These are phyloP conservation scores for Laticauda laticaudata DNA, from an alignment of 2,113 vertebrate species.

Conservation along the genomic window DNA sequence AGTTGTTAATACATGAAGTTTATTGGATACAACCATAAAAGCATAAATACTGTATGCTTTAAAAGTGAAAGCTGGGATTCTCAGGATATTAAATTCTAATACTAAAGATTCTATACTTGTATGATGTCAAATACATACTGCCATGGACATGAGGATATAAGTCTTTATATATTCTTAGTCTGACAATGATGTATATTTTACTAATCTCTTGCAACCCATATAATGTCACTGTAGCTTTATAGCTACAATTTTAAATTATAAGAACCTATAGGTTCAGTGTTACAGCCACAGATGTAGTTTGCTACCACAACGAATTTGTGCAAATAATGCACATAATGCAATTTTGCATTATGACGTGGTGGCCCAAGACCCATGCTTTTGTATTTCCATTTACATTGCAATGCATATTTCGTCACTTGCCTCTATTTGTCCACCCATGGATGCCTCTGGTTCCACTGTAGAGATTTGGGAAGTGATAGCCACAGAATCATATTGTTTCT, in stretches of 20 bases:
- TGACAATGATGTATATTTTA: background rate
- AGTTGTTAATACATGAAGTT: background rate
- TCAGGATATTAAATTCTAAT: slow-evolving; percentile 10
- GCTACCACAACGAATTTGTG: background rate
- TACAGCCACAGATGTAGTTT: background rate
- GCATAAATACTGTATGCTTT: background rate
- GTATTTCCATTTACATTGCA: background rate
- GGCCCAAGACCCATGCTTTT: background rate
- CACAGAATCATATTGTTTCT: slow-evolving; percentile 16
- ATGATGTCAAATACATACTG: background rate
- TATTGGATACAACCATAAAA: background rate
- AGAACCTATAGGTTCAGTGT: background rate
- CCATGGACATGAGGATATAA: background rate
- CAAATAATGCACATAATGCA: background rate
- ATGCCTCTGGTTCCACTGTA: slow-evolving; percentile 10
- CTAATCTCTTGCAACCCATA: background rate
- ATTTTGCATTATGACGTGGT: background rate
- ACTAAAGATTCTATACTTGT: background rate
- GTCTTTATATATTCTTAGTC: background rate
- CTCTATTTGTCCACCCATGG: background rate
- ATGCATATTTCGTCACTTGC: background rate
- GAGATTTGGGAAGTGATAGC: slow-evolving; percentile 13
- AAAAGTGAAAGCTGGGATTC: background rate
- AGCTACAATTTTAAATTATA: background rate
- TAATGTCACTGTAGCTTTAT: background rate